A percentile compares a stretch with the other conserved stretches of the same genome.
Conservation (phyloP, 1,140 invertebrate species). For the Rhagoletis zephyria region DNA sequence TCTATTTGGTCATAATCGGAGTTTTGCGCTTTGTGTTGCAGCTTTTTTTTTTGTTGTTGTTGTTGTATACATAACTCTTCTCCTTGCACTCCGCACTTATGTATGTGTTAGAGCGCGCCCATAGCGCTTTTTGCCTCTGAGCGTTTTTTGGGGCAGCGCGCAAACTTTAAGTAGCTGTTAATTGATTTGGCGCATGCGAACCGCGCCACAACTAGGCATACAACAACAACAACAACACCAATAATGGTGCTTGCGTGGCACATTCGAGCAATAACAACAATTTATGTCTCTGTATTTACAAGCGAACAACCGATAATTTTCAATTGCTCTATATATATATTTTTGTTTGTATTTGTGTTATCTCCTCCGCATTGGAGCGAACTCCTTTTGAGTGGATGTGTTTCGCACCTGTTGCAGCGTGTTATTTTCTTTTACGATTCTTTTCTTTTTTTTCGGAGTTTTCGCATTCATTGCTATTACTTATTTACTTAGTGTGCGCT, state of each 20-base stretch:
- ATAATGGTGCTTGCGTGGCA: background rate
- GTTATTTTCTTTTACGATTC: background rate
- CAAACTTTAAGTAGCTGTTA: slow-evolving; percentile 67
- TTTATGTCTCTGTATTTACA: slow-evolving; percentile 46
- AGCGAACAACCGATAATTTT: slow-evolving; percentile 33
- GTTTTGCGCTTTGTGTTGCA: background rate
- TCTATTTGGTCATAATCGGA: background rate
- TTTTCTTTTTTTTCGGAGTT: background rate
- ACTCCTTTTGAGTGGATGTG: background rate
- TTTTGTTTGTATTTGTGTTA: background rate
- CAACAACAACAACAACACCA: slow-evolving; percentile 10
- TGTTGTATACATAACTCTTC: background rate
- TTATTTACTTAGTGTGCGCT: background rate
- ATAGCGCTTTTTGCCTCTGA: slow-evolving; percentile 9
- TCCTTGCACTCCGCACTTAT: background rate
- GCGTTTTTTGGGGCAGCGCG: slow-evolving; percentile 34
- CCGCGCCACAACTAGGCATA: slow-evolving; percentile 46
- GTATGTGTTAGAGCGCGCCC: background rate
- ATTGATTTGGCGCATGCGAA: slow-evolving; percentile 67
- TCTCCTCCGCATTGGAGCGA: background rate
- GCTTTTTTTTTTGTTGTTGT: background rate
- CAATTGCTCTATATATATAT: slow-evolving; percentile 40
- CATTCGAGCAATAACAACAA: slow-evolving; percentile 20
- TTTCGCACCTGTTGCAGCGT: slow-evolving; percentile 20
- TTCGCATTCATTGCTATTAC: background rate